Evolutionary conservation across 2,113 vertebrate species (phyloP).

Genomic region (Terrapene triunguis): DNA sequence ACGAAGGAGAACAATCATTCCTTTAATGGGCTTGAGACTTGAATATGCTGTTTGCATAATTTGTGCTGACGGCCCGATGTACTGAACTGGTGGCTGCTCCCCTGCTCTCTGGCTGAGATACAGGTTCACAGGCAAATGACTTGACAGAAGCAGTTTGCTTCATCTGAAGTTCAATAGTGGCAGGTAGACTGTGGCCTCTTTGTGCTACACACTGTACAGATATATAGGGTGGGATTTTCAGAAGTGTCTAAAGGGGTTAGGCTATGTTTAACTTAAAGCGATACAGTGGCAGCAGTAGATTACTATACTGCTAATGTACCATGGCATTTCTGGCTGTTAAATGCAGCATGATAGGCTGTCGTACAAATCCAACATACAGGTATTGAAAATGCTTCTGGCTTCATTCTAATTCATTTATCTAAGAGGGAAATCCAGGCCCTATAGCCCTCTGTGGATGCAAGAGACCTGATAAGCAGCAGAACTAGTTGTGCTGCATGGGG

Average conservation of each 20-base stretch:
- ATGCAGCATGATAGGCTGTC: background rate
- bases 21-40: constrained; percentile 37
- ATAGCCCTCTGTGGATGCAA: too few relatives aligned
- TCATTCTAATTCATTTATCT: background rate
- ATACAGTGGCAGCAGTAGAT: background rate
- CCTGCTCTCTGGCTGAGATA: background rate
- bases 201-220: background rate
- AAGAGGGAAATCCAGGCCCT: too few relatives aligned
- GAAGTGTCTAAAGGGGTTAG: too few relatives aligned
- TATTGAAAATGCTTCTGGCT: background rate
- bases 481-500: too few relatives aligned
- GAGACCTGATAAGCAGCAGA: too few relatives aligned
- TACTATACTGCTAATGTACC: background rate
- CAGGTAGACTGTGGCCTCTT: background rate
- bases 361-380: background rate
- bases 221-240: background rate
- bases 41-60: constrained; percentile 35
- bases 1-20: constrained; percentile 18
- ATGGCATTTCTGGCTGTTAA: background rate
- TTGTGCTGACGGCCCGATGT: background rate
- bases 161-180: background rate
- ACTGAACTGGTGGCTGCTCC: background rate
- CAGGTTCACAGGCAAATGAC: background rate
- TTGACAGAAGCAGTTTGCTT: constrained; percentile 19
- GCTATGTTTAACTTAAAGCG: too few relatives aligned